phyloP scores from a whole-genome alignment of 2,888 invertebrate genomes.

The Diploptera punctata region DNA sequence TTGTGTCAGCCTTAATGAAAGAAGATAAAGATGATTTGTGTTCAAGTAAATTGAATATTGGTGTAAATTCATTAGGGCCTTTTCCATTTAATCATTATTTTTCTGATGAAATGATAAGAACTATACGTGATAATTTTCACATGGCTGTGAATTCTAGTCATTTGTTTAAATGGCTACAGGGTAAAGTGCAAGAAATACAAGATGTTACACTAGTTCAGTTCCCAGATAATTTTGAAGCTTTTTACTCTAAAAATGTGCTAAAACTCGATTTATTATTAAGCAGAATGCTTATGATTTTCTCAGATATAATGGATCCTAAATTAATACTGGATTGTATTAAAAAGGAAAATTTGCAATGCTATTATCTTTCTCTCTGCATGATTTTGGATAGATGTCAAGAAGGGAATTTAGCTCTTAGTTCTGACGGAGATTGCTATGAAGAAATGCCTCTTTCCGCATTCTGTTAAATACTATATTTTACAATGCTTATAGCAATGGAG shows the following conservation, averaged over 20 bases:
- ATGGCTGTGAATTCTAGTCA: not conserved
- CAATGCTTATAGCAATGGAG: no score
- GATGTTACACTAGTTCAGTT: not conserved
- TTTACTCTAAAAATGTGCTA: slow-evolving; percentile 45
- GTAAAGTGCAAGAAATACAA: not conserved
- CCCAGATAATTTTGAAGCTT: slow-evolving; percentile 26
- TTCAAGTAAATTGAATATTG: not conserved
- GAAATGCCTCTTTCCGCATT: slow-evolving; percentile 53
- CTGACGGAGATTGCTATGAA: slow-evolving; percentile 48
- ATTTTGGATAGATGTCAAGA: slow-evolving; percentile 48
- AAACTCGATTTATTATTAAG: slow-evolving; percentile 51
- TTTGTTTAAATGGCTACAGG: not conserved
- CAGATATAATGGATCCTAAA: slow-evolving; percentile 47
- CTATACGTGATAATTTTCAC: slow-evolving; percentile 44
- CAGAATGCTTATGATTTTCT: slow-evolving; percentile 51
- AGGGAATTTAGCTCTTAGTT: slow-evolving; percentile 44
- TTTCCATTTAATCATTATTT: slow-evolving; percentile 48
- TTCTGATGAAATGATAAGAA: slow-evolving; percentile 42
- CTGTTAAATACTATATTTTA: slow-evolving; percentile 49
- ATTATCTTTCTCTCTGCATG: slow-evolving; percentile 47
- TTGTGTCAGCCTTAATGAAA: not conserved
- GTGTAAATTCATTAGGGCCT: not conserved
- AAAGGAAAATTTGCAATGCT: slow-evolving; percentile 45
- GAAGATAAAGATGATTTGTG: not conserved
- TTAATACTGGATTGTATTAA: slow-evolving; percentile 46